Conservation (phyloP, 2,888 invertebrate species). For the Cantharis flavilabris region DNA sequence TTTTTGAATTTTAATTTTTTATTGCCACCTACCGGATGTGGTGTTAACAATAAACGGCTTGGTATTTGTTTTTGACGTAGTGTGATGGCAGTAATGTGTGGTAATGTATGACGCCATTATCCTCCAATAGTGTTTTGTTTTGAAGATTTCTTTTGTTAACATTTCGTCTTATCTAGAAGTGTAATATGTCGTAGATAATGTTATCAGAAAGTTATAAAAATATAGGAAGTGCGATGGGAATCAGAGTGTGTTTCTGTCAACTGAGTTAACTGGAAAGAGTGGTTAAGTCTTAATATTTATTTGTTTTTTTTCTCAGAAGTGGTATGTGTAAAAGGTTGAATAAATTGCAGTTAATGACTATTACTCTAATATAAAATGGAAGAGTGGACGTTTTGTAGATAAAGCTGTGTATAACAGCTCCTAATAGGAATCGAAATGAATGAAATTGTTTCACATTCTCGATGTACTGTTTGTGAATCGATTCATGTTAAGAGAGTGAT, state of each 20-base stretch:
- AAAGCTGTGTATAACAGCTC: conserved; percentile 1
- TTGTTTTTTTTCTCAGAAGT: conserved; percentile 9
- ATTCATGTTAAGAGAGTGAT: conserved; percentile 18
- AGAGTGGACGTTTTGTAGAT: conserved; percentile 22
- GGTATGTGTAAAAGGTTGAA: conserved; percentile 4
- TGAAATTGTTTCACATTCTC: conserved; percentile 18
- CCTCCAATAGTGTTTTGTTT: conserved; percentile 42
- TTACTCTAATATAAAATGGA: conserved; percentile 12
- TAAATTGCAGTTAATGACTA: background rate
- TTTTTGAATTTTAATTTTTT: background rate
- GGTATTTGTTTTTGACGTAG: conserved; percentile 34
- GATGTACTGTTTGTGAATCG: conserved; percentile 22
- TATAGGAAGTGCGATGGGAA: background rate
- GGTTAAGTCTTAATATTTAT: conserved; percentile 24
- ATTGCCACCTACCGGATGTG: background rate
- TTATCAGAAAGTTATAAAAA: background rate
- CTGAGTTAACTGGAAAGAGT: conserved; percentile 16
- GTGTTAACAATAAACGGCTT: background rate
- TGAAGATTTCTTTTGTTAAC: background rate
- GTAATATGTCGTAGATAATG: background rate
- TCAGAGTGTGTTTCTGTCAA: background rate
- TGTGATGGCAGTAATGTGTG: conserved; percentile 32
- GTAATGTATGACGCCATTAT: conserved; percentile 46
- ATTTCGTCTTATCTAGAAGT: background rate
- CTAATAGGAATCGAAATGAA: conserved; percentile 12